A percentile compares a stretch with the other conserved stretches of the same genome.
Evolutionary conservation across 2,888 invertebrate genomes (phyloP).

Genomic region (Ellobium chinense): DNA sequence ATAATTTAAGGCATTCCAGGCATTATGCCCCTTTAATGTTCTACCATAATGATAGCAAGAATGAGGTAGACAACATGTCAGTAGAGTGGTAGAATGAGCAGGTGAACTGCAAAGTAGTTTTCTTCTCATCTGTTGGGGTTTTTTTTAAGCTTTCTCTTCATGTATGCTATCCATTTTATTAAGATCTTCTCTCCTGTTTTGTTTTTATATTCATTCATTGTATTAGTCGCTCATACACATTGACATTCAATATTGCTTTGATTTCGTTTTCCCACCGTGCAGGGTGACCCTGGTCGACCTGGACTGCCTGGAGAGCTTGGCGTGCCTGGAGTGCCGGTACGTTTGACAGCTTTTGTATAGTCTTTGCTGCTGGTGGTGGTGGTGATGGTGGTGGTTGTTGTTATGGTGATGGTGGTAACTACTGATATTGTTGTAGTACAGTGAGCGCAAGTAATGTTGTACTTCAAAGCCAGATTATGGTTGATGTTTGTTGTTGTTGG

Average conservation of each 20-base stretch:
- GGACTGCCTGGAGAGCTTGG: conserved; percentile 51
- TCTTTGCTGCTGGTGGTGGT: not conserved
- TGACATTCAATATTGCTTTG: not conserved
- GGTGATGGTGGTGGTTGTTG: not conserved
- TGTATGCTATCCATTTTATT: too few relatives aligned
- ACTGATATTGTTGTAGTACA: not conserved
- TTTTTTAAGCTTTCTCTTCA: too few relatives aligned
- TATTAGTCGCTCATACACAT: not conserved
- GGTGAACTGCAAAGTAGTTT: too few relatives aligned
- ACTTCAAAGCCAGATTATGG: not conserved
- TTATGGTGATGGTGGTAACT: not conserved
- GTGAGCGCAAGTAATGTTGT: not conserved
- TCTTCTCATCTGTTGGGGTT: too few relatives aligned
- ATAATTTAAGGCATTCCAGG: too few relatives aligned
- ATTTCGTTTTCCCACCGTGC: not conserved
- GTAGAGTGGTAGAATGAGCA: too few relatives aligned
- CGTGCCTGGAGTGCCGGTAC: conserved; percentile 49
- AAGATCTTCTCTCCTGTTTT: too few relatives aligned
- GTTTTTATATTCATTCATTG: too few relatives aligned
- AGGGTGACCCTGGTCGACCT: conserved; percentile 16
- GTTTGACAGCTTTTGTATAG: not conserved
- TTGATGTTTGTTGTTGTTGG: too few relatives aligned
- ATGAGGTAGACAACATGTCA: too few relatives aligned
- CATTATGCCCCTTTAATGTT: too few relatives aligned
- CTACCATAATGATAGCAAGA: too few relatives aligned